A percentile compares a stretch with the other conserved stretches of the same genome.
These are phyloP conservation scores for Ictidomys tridecemlineatus DNA, from an alignment of 2,113 vertebrate species.

Conservation along the genomic window DNA sequence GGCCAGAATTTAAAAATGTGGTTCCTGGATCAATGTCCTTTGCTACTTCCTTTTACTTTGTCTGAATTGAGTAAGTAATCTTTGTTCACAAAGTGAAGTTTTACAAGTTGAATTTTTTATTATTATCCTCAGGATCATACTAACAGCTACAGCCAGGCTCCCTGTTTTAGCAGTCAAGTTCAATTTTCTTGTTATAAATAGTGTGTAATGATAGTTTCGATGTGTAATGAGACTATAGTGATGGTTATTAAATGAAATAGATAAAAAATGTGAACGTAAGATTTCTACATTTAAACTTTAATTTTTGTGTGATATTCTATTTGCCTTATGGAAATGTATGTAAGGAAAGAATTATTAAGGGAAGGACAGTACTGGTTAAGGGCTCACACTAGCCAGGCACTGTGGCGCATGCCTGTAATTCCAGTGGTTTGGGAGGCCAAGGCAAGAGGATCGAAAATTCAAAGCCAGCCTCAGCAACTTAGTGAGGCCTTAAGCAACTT, in stretches of 20 bases:
- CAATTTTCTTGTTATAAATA: not conserved
- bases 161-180: not conserved
- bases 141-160: not conserved
- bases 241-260: constrained; percentile 4
- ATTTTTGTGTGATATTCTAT: not conserved
- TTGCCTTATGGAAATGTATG: constrained; percentile 3
- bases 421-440: no score
- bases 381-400: no score
- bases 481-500: no score
- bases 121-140: not conserved
- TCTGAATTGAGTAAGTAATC: not conserved
- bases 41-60: not conserved
- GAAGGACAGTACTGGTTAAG: not conserved
- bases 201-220: not conserved
- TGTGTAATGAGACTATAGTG: not conserved
- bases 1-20: not conserved
- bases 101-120: not conserved
- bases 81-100: constrained; percentile 33
- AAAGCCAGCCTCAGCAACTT: no score
- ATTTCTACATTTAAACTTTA: constrained; percentile 32
- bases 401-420: no score
- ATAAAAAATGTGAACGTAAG: constrained; percentile 19
- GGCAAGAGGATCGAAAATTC: no score
- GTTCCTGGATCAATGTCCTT: not conserved
- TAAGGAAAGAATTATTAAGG: constrained; percentile 10